Evolutionary conservation across 2,888 invertebrate species (phyloP).

Genomic region (Branchellion lobata): DNA sequence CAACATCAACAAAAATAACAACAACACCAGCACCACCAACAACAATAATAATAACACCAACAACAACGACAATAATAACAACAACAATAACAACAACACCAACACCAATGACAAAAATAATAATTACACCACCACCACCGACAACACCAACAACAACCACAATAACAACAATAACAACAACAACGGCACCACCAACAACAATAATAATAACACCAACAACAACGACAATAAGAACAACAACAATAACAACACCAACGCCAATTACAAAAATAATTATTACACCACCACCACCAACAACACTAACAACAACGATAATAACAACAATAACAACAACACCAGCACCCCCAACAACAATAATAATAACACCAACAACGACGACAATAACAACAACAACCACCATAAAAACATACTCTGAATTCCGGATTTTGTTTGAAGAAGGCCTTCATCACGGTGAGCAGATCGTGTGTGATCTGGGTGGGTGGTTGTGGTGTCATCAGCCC

Average conservation of each 20-base stretch:
- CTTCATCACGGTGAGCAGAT: slow-evolving; percentile 46
- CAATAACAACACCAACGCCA: background rate
- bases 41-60: slow-evolving; percentile 13
- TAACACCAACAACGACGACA: background rate
- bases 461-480: slow-evolving; percentile 46
- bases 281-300: no score
- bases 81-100: background rate
- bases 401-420: slow-evolving; percentile 48
- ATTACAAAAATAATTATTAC: background rate
- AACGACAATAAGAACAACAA: background rate
- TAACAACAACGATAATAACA: slow-evolving; percentile 21
- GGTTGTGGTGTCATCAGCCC: background rate
- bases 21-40: background rate
- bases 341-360: slow-evolving; percentile 23
- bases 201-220: no score
- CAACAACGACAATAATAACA: no score
- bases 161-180: background rate
- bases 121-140: no score
- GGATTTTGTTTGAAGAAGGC: slow-evolving; percentile 46
- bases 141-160: background rate
- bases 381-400: background rate
- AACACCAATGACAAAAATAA: slow-evolving; percentile 2
- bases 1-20: background rate
- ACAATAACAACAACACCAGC: background rate
- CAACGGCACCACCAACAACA: no score